phyloP scores from a whole-genome alignment of 2,113 vertebrate species.

The Ictidomys tridecemlineatus region DNA sequence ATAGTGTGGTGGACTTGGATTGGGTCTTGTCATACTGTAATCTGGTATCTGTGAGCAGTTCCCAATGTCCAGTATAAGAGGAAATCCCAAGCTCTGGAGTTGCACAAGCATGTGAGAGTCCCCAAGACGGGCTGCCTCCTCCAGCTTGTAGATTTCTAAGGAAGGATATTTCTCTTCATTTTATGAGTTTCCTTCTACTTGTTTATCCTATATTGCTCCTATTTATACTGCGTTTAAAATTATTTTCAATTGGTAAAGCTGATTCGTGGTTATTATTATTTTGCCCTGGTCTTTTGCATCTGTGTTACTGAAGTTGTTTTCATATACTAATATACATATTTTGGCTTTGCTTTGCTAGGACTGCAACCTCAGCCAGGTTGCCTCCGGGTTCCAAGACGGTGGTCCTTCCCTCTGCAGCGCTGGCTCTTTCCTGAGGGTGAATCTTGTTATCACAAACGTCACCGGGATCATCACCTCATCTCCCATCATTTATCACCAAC shows the following conservation, averaged over 20 bases:
- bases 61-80: accelerated
- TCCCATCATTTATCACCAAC: neutral
- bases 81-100: neutral
- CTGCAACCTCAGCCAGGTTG: neutral
- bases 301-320: neutral
- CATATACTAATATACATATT: neutral
- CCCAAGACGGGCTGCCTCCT: neutral
- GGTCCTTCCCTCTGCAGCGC: neutral
- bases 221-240: neutral
- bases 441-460: neutral
- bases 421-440: neutral
- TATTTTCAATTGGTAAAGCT: neutral
- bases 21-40: neutral
- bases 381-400: neutral
- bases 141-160: neutral
- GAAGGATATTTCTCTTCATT: neutral
- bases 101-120: neutral
- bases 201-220: neutral
- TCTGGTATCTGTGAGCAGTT: neutral
- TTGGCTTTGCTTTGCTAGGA: neutral
- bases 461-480: neutral
- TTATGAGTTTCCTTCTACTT: neutral
- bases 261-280: neutral
- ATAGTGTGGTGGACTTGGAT: neutral
- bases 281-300: neutral